These are phyloP conservation scores for Chiridota heheva DNA, from an alignment of 35 echinoderm and acorn worm species.

Conservation along the genomic window DNA sequence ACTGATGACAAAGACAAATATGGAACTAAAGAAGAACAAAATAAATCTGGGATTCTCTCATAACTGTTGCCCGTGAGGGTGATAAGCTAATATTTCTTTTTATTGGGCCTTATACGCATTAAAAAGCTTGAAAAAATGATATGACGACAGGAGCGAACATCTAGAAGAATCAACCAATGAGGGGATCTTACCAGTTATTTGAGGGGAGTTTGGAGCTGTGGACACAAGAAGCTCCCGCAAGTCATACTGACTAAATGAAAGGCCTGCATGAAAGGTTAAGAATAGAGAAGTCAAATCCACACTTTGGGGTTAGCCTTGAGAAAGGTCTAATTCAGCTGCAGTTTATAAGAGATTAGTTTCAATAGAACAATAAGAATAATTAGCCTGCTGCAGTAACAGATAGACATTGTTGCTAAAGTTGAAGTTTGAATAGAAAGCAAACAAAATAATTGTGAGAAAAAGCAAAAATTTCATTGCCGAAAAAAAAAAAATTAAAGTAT, in stretches of 20 bases:
- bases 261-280: constrained; percentile 62
- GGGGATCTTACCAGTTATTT: constrained; percentile 85
- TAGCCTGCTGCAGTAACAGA: not conserved
- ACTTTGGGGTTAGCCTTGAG: no score
- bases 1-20: no score
- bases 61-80: no score
- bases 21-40: no score
- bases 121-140: not conserved
- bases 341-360: no score
- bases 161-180: not conserved
- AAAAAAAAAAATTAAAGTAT: no score
- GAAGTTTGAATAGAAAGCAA: not conserved
- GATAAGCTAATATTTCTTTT: no score
- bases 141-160: not conserved
- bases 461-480: no score
- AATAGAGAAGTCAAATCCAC: no score
- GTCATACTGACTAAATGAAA: constrained; percentile 95
- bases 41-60: no score
- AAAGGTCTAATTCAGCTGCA: no score
- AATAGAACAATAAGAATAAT: not conserved
- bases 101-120: no score
- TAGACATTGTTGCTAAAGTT: not conserved
- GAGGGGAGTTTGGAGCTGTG: constrained; percentile 86
- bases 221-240: constrained; percentile 88
- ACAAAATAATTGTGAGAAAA: not conserved